Conservation (phyloP, 2,888 invertebrate species). For the Palloptera scutellata region DNA sequence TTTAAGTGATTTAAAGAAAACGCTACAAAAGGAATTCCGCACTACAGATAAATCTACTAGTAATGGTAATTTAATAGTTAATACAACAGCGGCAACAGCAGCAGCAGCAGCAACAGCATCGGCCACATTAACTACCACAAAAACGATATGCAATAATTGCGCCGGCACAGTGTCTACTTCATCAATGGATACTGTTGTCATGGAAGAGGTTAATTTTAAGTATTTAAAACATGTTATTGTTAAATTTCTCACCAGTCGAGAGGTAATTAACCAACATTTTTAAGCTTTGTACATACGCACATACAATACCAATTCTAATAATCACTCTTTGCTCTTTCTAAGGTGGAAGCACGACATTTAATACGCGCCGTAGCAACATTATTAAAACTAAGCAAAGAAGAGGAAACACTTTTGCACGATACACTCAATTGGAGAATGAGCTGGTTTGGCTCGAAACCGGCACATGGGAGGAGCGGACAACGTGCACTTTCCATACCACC, state of each 20-base stretch:
- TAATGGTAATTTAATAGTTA: constrained; percentile 18
- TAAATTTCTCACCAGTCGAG: constrained; percentile 89
- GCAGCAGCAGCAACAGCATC: constrained; percentile 10
- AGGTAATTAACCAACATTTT: constrained; percentile 61
- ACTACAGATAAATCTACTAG: constrained; percentile 31
- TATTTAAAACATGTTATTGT: constrained; percentile 93
- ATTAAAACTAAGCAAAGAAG: constrained; percentile 83
- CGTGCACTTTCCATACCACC: constrained; percentile 68
- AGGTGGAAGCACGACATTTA: constrained; percentile 84
- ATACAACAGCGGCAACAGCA: constrained; percentile 15
- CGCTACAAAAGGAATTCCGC: constrained; percentile 82
- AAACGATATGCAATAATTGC: constrained; percentile 15
- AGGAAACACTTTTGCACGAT: constrained; percentile 80
- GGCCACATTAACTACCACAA: neutral
- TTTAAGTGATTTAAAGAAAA: constrained; percentile 89
- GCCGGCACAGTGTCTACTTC: constrained; percentile 4
- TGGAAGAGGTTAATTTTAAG: constrained; percentile 79
- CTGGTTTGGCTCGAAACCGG: constrained; percentile 68
- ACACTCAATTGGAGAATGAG: constrained; percentile 65
- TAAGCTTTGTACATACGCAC: constrained; percentile 33
- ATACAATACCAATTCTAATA: too few relatives aligned
- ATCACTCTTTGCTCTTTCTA: constrained; percentile 19
- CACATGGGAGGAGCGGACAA: constrained; percentile 67
- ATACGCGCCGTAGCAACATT: constrained; percentile 87
- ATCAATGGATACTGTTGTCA: constrained; percentile 46